Evolutionary conservation across 2,797 vertebrate genomes (phyloP).

Genomic region (Falco cherrug): DNA sequence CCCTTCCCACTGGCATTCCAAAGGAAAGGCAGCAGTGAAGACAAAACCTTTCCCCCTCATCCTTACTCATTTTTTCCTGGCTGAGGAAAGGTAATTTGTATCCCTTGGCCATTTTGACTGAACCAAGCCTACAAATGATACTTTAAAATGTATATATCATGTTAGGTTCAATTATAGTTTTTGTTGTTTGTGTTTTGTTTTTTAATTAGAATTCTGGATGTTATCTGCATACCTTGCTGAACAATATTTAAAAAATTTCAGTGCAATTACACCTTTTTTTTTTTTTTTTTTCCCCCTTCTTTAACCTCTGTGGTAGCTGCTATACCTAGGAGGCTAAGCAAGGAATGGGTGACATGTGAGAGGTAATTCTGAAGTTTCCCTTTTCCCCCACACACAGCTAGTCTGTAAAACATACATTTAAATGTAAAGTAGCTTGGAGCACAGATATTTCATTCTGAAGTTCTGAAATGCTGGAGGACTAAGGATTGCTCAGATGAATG

Average conservation of each 20-base stretch:
- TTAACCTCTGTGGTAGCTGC: constrained; percentile 2
- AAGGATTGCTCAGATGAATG: neutral
- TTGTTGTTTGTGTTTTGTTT: neutral
- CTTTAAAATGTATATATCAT: neutral
- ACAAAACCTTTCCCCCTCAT: neutral
- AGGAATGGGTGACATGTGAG: constrained; percentile 39
- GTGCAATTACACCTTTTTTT: neutral
- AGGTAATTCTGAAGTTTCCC: constrained; percentile 26
- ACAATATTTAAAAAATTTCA: constrained; percentile 9
- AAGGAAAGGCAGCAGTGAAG: neutral
- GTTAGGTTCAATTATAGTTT: neutral
- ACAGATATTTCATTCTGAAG: neutral
- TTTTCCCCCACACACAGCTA: neutral
- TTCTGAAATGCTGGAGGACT: constrained; percentile 37
- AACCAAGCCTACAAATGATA: neutral
- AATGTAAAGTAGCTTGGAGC: neutral
- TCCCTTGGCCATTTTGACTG: neutral
- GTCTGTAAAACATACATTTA: constrained; percentile 28
- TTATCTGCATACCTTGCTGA: neutral
- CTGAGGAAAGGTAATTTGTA: neutral
- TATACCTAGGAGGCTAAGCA: constrained; percentile 16
- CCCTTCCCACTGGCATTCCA: neutral
- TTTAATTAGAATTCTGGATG: neutral
- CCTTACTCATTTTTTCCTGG: neutral
- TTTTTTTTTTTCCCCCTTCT: neutral